Percentiles rank a stretch among this genome's conserved stretches.
phyloP scores from a whole-genome alignment of 2,888 invertebrate genomes.

The Acanthoscelides obtectus region DNA sequence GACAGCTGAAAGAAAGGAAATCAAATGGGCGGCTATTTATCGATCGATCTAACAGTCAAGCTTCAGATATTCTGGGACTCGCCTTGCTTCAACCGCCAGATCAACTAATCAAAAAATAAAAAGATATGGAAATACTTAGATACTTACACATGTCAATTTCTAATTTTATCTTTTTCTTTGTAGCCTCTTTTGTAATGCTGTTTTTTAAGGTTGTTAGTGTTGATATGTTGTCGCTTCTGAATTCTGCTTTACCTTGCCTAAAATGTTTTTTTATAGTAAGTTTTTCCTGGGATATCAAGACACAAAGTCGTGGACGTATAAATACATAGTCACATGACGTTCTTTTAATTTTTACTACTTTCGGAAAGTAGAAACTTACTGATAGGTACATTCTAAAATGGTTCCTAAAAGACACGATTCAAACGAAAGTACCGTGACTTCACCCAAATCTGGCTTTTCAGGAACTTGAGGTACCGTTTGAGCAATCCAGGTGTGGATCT shows the following conservation, averaged over 20 bases:
- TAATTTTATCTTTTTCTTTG: slow-evolving; percentile 61
- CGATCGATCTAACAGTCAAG: too few relatives aligned
- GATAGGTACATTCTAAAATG: slow-evolving; percentile 73
- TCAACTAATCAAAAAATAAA: background rate
- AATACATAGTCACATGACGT: too few relatives aligned
- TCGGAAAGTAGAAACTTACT: slow-evolving; percentile 52
- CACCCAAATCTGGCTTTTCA: slow-evolving; percentile 63
- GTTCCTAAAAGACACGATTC: slow-evolving; percentile 74
- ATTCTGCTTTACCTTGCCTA: slow-evolving; percentile 78
- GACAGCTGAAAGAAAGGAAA: slow-evolving; percentile 54
- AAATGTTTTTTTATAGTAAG: too few relatives aligned
- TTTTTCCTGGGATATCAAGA: too few relatives aligned
- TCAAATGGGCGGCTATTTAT: too few relatives aligned
- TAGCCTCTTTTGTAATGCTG: slow-evolving; percentile 66
- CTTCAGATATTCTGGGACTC: too few relatives aligned
- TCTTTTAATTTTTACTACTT: background rate
- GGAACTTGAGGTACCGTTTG: slow-evolving; percentile 84
- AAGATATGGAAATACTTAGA: background rate
- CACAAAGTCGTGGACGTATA: too few relatives aligned
- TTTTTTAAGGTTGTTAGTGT: slow-evolving; percentile 86
- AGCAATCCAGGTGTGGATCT: slow-evolving; percentile 90
- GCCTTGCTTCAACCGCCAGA: too few relatives aligned
- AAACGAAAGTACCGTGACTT: slow-evolving; percentile 59
- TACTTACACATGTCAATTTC: slow-evolving; percentile 59
- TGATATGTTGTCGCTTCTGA: slow-evolving; percentile 86